Evolutionary conservation across 2,797 vertebrate genomes (phyloP).

Genomic region (Pantherophis alleghaniensis): DNA sequence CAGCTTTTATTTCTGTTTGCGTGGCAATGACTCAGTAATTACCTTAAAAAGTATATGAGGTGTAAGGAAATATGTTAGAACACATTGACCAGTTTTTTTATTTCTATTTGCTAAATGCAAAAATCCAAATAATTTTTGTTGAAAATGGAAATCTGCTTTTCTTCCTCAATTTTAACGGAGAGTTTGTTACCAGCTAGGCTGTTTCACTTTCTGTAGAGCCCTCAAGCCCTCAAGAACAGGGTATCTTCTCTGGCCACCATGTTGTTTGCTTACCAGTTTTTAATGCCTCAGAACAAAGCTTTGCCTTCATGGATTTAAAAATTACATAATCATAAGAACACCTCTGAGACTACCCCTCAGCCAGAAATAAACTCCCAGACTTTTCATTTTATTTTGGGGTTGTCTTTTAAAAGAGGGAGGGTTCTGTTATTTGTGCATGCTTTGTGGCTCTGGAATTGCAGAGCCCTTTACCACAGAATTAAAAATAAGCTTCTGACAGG

Average conservation of each 20-base stretch:
- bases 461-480: slow-evolving; percentile 23
- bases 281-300: slow-evolving; percentile 33
- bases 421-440: slow-evolving; percentile 25
- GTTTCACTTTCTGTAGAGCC: slow-evolving; percentile 23
- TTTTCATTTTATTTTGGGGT: slow-evolving; percentile 51
- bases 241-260: slow-evolving; percentile 21
- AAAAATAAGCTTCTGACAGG: slow-evolving; percentile 48
- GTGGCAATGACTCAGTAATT: not conserved
- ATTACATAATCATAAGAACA: slow-evolving; percentile 2
- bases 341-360: slow-evolving; percentile 30
- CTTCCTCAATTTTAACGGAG: not conserved
- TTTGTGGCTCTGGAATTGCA: slow-evolving; percentile 22
- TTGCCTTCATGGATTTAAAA: slow-evolving; percentile 20
- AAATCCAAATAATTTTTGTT: slow-evolving; percentile 23
- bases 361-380: slow-evolving; percentile 32
- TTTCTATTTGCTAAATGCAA: not conserved
- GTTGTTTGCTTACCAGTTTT: slow-evolving; percentile 36
- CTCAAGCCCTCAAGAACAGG: slow-evolving; percentile 20
- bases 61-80: not conserved
- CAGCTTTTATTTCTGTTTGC: not conserved
- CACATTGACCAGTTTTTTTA: not conserved
- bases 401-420: slow-evolving; percentile 41
- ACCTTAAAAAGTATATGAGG: not conserved
- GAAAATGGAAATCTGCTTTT: not conserved
- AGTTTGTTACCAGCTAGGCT: slow-evolving; percentile 19